Base-by-base conservation (phyloP, 2,797 vertebrate genomes). In the Spheniscus humboldti region DNA sequence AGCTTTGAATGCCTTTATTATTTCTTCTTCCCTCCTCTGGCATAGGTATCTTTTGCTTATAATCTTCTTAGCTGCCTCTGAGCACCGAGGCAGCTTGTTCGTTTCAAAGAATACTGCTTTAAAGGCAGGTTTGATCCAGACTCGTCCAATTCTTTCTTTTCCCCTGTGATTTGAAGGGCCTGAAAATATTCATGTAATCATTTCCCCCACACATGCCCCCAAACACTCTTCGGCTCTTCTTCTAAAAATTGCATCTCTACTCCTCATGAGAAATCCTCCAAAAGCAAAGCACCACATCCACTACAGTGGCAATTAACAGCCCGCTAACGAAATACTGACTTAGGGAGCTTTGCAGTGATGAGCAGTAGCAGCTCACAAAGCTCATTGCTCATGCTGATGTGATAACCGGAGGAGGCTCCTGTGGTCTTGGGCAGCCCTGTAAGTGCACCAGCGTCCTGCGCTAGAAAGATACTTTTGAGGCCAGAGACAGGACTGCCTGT, bases 21-120 rank as follows among this genome's bases (percentile, higher is more conserved):
- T 93, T 94, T 72, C 86, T 81, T 71, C 81, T 91, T 69, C 56
- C 43, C 27, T 92, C 87, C 80, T 79, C 86, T 91, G 94, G 84
- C 75, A 78, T 18, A 55, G 77, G 37, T 93, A 80, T 86, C 85
- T 90, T 92, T 24, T 93, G 74, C 77, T 87, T 76, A 60, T 83
- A 86, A 93, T 91, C 86, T 80, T 63, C 92, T 92, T 94, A 76
- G 43, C 68, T 6, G 27, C 53, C 69, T 77, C 56, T 50, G 56
- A 85, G 88, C 78, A 72, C 66, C 5, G 4, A 86, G 73, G 78
- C 93, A 92, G 81, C 35, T 87, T 88, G 72, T 86, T 92, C 79
- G 39, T 94, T 93, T 93, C 80, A 76, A 69, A 96, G 80, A 77
- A 62, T 28, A 57, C 85, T 92, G 74, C 86, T 94, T 71, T 81